These are phyloP conservation scores for Drosophila ananassae DNA, from an alignment of 1,140 invertebrate species.

Conservation along the genomic window DNA sequence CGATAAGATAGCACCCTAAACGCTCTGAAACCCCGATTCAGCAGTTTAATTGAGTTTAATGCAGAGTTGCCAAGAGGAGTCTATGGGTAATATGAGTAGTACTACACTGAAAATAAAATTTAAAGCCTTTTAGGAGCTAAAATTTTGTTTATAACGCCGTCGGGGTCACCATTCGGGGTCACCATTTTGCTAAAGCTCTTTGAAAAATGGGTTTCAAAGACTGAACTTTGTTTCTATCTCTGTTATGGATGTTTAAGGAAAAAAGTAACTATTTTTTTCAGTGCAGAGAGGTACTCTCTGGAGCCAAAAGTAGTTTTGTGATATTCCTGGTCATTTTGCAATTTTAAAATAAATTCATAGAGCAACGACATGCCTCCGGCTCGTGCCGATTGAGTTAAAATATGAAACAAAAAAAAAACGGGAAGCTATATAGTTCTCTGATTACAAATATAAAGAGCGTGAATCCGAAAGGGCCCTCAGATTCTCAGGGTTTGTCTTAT, in stretches of 20 bases:
- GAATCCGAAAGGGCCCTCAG: neutral
- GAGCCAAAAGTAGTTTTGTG: neutral
- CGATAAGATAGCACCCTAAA: slow-evolving; percentile 35
- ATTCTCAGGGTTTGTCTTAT: slow-evolving; percentile 1
- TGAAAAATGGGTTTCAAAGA: neutral
- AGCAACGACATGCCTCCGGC: neutral
- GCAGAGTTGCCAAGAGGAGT: slow-evolving; percentile 18
- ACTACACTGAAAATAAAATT: neutral
- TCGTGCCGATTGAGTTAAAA: slow-evolving; percentile 4
- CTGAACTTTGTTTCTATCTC: neutral
- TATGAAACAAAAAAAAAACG: neutral
- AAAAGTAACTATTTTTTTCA: neutral
- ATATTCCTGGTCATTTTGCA: neutral
- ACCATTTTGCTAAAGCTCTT: neutral
- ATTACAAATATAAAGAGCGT: neutral
- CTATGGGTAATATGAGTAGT: slow-evolving; percentile 9
- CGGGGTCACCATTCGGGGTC: too few relatives aligned
- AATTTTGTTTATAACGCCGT: too few relatives aligned
- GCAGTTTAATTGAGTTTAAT: slow-evolving; percentile 34
- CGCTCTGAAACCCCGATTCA: slow-evolving; percentile 24
- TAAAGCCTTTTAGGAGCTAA: neutral
- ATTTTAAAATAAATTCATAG: neutral
- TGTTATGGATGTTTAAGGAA: neutral
- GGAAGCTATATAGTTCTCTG: neutral
- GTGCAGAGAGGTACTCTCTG: neutral